Evolutionary conservation across 2,797 vertebrate genomes (phyloP), one percentile per base, ranked within the genome.

Genomic region (Pelobates cultripes): DNA sequence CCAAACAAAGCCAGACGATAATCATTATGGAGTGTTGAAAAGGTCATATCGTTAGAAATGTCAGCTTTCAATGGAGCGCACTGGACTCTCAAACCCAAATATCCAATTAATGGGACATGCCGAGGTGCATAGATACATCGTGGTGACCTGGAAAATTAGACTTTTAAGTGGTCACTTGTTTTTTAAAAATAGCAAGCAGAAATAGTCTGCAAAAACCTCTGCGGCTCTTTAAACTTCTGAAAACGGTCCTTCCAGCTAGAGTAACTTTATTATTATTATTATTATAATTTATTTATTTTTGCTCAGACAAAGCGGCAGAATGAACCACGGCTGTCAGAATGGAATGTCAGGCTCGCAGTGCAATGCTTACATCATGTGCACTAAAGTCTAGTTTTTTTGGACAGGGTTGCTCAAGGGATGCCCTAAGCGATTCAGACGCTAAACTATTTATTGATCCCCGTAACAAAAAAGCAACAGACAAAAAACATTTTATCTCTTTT

Each of bases 11-110:
- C 94, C 92, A 93, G 93, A 92, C 92, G 93, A 95, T 96, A 95
- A 98, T 98, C 96, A 98, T 98, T 98, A 97, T 95, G 95, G 95
- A 97, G 96, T 96, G 94, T 95, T 96, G 94, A 95, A 99, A 98
- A 99, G 97, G 97, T 98, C 97, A 98, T 94, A 92, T 95, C 94
- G 95, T 97, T 96, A 96, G 95, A 99, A 98, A 98, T 98, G 97
- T 98, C 97, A 98, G 95, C 91, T 91, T 97, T 98, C 97, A 98
- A 96, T 96, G 95, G 94, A 96, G 92, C 95, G 79, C 91, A 84
- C 94, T 6, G 91, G 93, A 95, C 94, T 93, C 93, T 93, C 90
- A 92, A 90, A 93, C 90, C 93, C 92, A 93, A 94, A 90, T 96
- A 96, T 97, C 96, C 97, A 99, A 99, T 98, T 99, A 99, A 97